These are phyloP conservation scores for Sesia apiformis DNA, from an alignment of 2,888 invertebrate genomes.

Conservation along the genomic window DNA sequence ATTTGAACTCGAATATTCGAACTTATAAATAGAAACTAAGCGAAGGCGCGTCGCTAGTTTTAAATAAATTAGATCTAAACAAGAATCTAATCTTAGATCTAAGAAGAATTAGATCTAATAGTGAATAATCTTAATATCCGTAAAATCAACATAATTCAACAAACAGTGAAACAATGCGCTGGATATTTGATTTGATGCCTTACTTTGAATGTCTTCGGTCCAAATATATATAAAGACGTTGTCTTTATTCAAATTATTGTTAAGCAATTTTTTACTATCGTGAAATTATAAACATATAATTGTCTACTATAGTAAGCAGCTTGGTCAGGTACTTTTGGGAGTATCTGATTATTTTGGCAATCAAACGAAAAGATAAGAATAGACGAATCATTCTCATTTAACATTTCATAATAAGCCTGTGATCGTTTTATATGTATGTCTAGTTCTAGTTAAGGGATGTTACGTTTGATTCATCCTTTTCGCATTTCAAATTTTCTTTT, in stretches of 20 bases:
- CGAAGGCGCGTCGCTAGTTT: too few relatives aligned
- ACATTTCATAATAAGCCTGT: too few relatives aligned
- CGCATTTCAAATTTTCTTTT: conserved; percentile 4
- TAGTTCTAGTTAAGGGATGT: not conserved
- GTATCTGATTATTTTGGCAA: conserved; percentile 11
- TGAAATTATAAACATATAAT: conserved; percentile 11
- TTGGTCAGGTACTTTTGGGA: conserved; percentile 10
- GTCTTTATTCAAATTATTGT: conserved; percentile 1
- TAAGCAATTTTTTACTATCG: conserved; percentile 4
- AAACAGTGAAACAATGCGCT: not conserved
- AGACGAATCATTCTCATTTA: too few relatives aligned
- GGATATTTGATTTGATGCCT: not conserved
- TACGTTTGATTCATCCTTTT: not conserved
- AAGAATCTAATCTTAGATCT: too few relatives aligned
- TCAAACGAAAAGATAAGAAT: conserved; percentile 3
- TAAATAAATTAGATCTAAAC: too few relatives aligned
- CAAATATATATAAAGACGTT: conserved; percentile 9
- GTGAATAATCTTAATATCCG: not conserved
- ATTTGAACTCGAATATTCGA: too few relatives aligned
- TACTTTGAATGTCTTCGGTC: conserved; percentile 6
- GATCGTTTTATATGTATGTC: not conserved
- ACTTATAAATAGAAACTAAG: too few relatives aligned
- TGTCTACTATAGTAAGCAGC: conserved; percentile 9
- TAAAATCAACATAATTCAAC: not conserved
- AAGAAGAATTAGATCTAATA: too few relatives aligned